Evolutionary conservation across 2,113 vertebrate species (phyloP), one percentile per base, ranked within the genome.

Genomic region (Notothenia rossii): DNA sequence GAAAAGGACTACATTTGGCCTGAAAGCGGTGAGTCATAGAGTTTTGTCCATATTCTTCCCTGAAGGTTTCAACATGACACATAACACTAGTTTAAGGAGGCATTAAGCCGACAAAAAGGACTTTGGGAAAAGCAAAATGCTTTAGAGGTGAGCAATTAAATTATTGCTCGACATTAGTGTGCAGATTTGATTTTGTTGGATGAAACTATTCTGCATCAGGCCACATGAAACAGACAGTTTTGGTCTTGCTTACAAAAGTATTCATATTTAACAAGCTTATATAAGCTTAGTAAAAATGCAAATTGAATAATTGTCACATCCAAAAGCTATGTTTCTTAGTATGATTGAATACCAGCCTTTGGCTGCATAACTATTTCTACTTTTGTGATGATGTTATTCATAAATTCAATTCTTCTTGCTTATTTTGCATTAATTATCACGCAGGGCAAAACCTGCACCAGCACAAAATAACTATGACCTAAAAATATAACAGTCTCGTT

Each of bases 391-490:
- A 81, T 82, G 36, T 66, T 88, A 85, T 89, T 88, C 83, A 86
- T 86, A 83, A 88, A 90, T 92, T 89, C 77, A 87, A 81, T 72
- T 76, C 79, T 83, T 76, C 79, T 83, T 77, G 58, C 60, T 84
- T 88, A 72, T 87, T 89, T 87, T 84, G 69, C 88, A 91, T 87
- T 78, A 82, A 91, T 83, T 83, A 89, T 77, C 80, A 89, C 29
- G 11, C 8, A 8, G 74, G 77, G 85, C 55, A 68, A 86, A 87
- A 84, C 56, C 67, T 25, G 46, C 62, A 82, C 51, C 62, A 68
- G 72, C 75, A 74, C 50, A 84, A 87, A 89, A 86, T 73, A 90
- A 88, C 89, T 82, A 81, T 77, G 78, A 81, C 81, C 92, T 59
- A 81, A 86, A 87, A 87, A 86, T 66, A 82, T 77, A 80, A 75